Evolutionary conservation across 1,140 invertebrate genomes (phyloP).

Genomic region (Drosophila melanica): DNA sequence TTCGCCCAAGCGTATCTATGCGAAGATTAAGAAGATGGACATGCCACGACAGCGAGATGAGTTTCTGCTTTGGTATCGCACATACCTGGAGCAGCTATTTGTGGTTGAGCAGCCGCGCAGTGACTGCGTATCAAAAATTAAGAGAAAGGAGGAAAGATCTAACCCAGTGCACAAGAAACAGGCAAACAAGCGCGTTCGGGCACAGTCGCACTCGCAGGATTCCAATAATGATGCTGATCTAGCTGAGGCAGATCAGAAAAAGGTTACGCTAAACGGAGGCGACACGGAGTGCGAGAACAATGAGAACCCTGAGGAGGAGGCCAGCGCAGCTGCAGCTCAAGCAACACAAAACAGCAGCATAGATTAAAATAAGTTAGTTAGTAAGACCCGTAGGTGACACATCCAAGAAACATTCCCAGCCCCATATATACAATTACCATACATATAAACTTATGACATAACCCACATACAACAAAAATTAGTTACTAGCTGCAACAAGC

Average conservation of each 20-base stretch:
- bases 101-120: conserved; percentile 59
- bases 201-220: conserved; percentile 64
- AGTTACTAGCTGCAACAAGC: conserved; percentile 35
- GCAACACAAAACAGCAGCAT: conserved; percentile 31
- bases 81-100: conserved; percentile 72
- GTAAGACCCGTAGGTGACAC: conserved; percentile 6
- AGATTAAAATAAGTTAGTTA: conserved; percentile 31
- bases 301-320: conserved; percentile 73
- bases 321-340: conserved; percentile 31
- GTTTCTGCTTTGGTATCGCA: conserved; percentile 73
- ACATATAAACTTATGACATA: conserved; percentile 5
- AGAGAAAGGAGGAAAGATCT: conserved; percentile 12
- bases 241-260: conserved; percentile 85
- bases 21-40: conserved; percentile 78
- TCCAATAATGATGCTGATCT: conserved; percentile 84
- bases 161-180: conserved; percentile 35
- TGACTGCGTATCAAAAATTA: conserved; percentile 9
- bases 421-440: conserved; percentile 17
- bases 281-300: conserved; percentile 72
- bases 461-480: conserved; percentile 26
- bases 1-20: conserved; percentile 80
- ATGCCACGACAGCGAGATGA: conserved; percentile 74
- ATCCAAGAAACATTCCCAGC: conserved; percentile 61
- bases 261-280: conserved; percentile 51
- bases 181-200: conserved; percentile 55